These are phyloP conservation scores for Leptodactylus fallax DNA, from an alignment of 2,797 vertebrate genomes.

Conservation along the genomic window DNA sequence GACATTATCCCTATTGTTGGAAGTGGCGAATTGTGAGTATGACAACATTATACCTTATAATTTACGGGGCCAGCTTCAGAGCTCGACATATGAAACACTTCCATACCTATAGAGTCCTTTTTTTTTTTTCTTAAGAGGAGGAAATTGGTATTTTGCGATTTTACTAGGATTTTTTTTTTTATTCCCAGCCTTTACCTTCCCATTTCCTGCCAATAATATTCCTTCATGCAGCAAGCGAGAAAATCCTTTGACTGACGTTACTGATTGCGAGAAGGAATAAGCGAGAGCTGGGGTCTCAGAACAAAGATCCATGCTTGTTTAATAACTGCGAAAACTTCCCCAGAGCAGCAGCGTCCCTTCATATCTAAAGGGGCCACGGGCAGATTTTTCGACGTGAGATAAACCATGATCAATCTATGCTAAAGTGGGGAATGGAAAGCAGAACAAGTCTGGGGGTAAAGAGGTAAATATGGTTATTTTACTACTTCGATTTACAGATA, in stretches of 20 bases:
- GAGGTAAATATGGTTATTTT: background rate
- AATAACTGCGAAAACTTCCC: constrained; percentile 11
- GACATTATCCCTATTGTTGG: background rate
- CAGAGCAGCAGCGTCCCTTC: background rate
- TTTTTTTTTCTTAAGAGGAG: constrained; percentile 28
- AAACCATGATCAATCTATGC: background rate
- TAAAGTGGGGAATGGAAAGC: background rate
- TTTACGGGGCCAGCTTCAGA: constrained; percentile 24
- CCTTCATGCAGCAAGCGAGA: constrained; percentile 40
- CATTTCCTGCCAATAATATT: constrained; percentile 60
- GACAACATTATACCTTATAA: constrained; percentile 2
- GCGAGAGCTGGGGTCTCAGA: constrained; percentile 14
- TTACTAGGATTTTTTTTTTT: constrained; percentile 42
- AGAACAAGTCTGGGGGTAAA: background rate
- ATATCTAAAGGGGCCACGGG: background rate
- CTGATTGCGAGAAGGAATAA: constrained; percentile 32
- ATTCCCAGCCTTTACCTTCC: constrained; percentile 45
- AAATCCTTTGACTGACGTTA: constrained; percentile 41
- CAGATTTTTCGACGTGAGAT: background rate
- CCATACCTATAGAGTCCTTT: constrained; percentile 35
- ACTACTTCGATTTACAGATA: background rate
- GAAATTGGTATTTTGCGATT: constrained; percentile 58
- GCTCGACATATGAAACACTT: constrained; percentile 53
- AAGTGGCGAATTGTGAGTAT: constrained; percentile 8
- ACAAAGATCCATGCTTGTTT: background rate